Evolutionary conservation across 2,113 vertebrate genomes (phyloP).

Genomic region (Paedocypris sp.): DNA sequence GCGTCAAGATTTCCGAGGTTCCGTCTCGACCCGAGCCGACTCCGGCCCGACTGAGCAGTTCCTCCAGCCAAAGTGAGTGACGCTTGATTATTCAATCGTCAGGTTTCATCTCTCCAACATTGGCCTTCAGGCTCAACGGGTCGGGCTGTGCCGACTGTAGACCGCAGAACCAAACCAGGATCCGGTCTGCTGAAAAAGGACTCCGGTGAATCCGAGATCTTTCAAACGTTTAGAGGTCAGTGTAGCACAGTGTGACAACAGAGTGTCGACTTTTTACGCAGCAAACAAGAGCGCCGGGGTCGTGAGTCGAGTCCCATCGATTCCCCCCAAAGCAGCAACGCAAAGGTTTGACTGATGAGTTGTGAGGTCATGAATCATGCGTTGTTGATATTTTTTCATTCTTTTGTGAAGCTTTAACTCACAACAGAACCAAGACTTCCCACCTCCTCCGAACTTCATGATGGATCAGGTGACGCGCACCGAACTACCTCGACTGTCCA

Average conservation of each 20-base stretch:
- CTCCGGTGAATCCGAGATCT: background rate
- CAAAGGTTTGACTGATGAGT: too few relatives aligned
- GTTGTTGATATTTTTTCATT: background rate
- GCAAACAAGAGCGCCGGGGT: too few relatives aligned
- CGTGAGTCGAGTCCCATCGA: too few relatives aligned
- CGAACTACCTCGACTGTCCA: too few relatives aligned
- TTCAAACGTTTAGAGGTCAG: too few relatives aligned
- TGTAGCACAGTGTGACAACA: too few relatives aligned
- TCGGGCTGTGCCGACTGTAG: conserved; percentile 60
- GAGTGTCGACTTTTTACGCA: too few relatives aligned
- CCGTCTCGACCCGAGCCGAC: background rate
- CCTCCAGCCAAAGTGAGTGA: background rate
- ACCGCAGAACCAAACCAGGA: conserved; percentile 71
- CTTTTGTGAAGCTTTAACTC: background rate
- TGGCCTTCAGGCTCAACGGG: conserved; percentile 13
- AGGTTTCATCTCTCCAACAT: too few relatives aligned
- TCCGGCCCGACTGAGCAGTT: background rate
- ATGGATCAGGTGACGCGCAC: background rate
- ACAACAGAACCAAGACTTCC: background rate
- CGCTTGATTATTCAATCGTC: too few relatives aligned
- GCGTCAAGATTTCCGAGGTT: background rate
- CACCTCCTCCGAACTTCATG: background rate
- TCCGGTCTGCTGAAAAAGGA: background rate
- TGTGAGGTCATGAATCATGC: too few relatives aligned
- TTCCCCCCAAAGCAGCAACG: background rate